Conservation (phyloP, 1,140 invertebrate genomes). For the Centruroides sculpturatus region DNA sequence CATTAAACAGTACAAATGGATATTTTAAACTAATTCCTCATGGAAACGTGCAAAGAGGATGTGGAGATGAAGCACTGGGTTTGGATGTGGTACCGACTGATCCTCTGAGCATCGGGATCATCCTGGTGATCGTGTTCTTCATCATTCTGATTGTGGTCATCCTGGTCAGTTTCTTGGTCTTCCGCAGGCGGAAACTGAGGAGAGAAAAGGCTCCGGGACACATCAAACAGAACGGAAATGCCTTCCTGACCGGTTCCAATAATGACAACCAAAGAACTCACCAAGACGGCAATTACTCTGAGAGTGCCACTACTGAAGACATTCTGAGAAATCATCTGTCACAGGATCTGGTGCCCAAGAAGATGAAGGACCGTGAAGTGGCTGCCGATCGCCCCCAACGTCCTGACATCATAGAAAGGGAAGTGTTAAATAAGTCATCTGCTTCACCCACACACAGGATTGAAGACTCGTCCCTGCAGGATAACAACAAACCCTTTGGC, state of each 20-base stretch:
- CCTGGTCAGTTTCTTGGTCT: constrained; percentile 74
- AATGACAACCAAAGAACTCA: constrained; percentile 22
- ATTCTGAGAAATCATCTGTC: constrained; percentile 34
- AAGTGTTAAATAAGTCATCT: constrained; percentile 64
- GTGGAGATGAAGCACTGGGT: constrained; percentile 42
- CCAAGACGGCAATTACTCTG: constrained; percentile 27
- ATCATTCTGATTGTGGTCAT: constrained; percentile 74
- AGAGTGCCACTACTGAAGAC: constrained; percentile 30
- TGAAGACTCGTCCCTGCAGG: constrained; percentile 32
- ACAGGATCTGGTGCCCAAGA: constrained; percentile 45
- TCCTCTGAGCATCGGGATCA: constrained; percentile 76
- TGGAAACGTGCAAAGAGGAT: constrained; percentile 37
- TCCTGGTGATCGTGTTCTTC: constrained; percentile 86
- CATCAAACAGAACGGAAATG: constrained; percentile 15
- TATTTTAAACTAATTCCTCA: constrained; percentile 49
- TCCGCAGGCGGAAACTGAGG: constrained; percentile 27
- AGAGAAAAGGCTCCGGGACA: constrained; percentile 4
- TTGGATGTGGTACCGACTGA: constrained; percentile 53
- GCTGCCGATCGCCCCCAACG: constrained; percentile 42
- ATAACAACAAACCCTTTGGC: constrained; percentile 24
- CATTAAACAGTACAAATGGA: constrained; percentile 70
- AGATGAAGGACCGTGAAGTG: constrained; percentile 73
- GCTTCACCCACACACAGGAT: constrained; percentile 25
- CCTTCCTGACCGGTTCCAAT: constrained; percentile 6
- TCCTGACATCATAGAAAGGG: constrained; percentile 83